A percentile compares a stretch with the other conserved stretches of the same genome.
These are phyloP conservation scores for Porites rus DNA, from an alignment of 92 coral and sea anemone genomes.

Conservation along the genomic window DNA sequence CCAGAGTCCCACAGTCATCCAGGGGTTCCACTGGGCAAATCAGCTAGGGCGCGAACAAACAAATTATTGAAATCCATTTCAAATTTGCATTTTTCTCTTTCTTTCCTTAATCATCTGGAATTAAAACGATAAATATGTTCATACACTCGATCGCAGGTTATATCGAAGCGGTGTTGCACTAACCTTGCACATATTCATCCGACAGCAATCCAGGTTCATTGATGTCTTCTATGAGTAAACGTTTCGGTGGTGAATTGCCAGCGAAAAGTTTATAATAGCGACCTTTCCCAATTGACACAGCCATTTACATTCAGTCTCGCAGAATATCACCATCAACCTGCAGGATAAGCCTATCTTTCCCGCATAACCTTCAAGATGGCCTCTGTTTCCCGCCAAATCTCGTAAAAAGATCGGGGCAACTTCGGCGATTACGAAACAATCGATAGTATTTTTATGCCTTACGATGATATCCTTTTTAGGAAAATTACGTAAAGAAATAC, in stretches of 20 bases:
- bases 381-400: conserved; percentile 39
- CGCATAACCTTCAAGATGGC: conserved; percentile 18
- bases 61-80: too few species aligned
- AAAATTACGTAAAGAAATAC: background rate
- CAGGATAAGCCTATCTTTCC: background rate
- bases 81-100: too few species aligned
- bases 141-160: background rate
- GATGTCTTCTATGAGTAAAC: conserved; percentile 31
- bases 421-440: conserved; percentile 38
- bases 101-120: too few species aligned
- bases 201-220: conserved; percentile 36
- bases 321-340: background rate
- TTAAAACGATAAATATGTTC: too few species aligned
- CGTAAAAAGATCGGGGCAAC: conserved; percentile 22
- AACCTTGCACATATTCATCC: conserved; percentile 46
- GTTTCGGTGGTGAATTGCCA: conserved; percentile 12
- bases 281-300: conserved; percentile 30
- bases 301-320: background rate
- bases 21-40: too few species aligned
- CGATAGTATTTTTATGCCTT: background rate
- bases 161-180: background rate
- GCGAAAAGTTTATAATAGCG: conserved; percentile 38
- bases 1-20: too few species aligned
- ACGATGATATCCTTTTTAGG: conserved; percentile 10
- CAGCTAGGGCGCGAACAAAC: too few species aligned